phyloP scores from a whole-genome alignment of 2,797 vertebrate species.

The Hirundo rustica region DNA sequence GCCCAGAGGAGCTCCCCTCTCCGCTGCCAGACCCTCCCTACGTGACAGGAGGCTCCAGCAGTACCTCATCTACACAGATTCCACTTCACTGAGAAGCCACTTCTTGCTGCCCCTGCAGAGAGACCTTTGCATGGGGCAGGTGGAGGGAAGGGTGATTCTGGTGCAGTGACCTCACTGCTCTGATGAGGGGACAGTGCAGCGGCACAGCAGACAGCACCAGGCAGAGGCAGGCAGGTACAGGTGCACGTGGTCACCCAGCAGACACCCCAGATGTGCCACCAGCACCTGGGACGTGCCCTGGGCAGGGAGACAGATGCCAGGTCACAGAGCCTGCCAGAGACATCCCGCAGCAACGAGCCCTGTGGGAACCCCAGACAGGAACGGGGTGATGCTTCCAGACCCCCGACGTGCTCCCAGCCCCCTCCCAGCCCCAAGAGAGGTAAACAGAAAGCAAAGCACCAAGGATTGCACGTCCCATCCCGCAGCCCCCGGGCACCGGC shows the following conservation, averaged over 20 bases:
- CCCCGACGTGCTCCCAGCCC: neutral
- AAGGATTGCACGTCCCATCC: neutral
- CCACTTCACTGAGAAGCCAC: neutral
- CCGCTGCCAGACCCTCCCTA: neutral
- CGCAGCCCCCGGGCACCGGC: accelerated
- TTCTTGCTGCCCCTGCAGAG: neutral
- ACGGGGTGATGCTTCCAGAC: accelerated
- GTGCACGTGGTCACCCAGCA: neutral
- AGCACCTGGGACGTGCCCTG: accelerated
- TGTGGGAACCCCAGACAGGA: neutral
- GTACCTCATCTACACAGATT: neutral
- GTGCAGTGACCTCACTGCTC: neutral
- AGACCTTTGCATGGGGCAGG: neutral
- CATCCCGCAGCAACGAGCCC: accelerated
- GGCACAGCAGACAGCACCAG: neutral
- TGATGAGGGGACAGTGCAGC: neutral
- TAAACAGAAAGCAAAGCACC: neutral
- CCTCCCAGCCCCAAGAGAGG: neutral
- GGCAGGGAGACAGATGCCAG: accelerated
- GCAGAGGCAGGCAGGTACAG: neutral
- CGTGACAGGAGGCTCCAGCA: neutral
- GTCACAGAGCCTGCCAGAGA: accelerated
- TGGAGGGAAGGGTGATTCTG: neutral
- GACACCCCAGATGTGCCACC: neutral
- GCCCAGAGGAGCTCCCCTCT: neutral